Conservation (phyloP, 2,113 vertebrate genomes). For the Nothocercus nigrocapillus region DNA sequence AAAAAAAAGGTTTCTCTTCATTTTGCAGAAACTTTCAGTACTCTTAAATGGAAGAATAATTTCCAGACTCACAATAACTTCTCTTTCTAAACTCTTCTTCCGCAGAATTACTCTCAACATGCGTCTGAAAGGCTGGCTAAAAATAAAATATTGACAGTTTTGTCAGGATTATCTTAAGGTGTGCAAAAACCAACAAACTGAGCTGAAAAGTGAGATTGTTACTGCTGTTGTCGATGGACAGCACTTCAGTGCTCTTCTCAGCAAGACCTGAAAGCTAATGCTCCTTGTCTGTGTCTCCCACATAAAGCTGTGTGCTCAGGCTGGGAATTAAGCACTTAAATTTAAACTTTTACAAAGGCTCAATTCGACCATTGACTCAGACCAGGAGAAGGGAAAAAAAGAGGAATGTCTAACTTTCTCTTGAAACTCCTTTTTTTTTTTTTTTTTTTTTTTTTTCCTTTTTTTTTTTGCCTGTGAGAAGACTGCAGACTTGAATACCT, state of each 20-base stretch:
- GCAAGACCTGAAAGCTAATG: background rate
- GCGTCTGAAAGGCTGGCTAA: slow-evolving; percentile 16
- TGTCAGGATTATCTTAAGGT: background rate
- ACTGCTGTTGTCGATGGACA: background rate
- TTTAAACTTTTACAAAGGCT: background rate
- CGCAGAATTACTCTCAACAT: background rate
- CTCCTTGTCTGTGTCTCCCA: background rate
- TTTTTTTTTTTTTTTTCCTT: too few relatives aligned
- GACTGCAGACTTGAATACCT: background rate
- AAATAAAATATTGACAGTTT: slow-evolving; percentile 24
- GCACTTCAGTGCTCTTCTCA: background rate
- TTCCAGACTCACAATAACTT: background rate
- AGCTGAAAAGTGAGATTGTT: background rate
- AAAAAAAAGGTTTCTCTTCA: slow-evolving; percentile 10
- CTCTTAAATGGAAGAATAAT: background rate
- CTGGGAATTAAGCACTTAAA: background rate
- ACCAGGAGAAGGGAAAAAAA: background rate
- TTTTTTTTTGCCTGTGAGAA: background rate
- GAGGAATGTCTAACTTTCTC: background rate
- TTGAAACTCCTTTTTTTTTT: too few relatives aligned
- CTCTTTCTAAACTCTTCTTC: background rate
- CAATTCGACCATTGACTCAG: background rate
- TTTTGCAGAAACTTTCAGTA: slow-evolving; percentile 17
- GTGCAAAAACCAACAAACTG: background rate
- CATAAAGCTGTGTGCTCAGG: accelerated